Evolutionary conservation across 1,140 invertebrate species (phyloP), one percentile per base, ranked within the genome.

Genomic region (Caenorhabditis remanei): DNA sequence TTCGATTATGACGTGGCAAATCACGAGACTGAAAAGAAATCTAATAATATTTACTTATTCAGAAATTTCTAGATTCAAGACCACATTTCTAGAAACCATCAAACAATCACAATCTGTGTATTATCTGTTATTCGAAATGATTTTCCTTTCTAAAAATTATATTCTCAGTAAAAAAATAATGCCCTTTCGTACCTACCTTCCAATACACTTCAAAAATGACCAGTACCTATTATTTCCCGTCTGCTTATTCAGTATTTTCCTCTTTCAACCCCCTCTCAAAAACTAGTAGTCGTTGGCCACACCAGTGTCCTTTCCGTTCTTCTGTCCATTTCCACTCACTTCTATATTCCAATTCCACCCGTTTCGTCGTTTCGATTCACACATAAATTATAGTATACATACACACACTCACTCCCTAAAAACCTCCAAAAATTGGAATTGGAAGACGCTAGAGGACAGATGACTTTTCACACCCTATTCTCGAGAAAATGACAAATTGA

Each of bases 311-410:
- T 71, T 71, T 71, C 65, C 65, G 65, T 71, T 71, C 65, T 46
- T 71, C 40, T 71, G 40, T 46, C 65, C 40, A 71, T 46, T 71
- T 71, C 41, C 65, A 24, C 40, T 24, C 71, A 75, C 46, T 50
- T 40, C 16, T n/a, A 46, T 24, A 24, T n/a, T 50, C 53, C 71
- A 13, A 46, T 79, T 43, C 71, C 4, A 16, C 19, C 65, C 43
- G 40, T 71, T 46, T 71, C 65, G 65, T n/a, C 41, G 40, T 16
- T 46, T 24, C 71, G 71, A 79, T 79, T 79, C 71, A 79, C 71
- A 79, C 71, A 79, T 79, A 79, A 79, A 79, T 79, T 79, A 79
- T 79, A 53, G 71, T 50, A 79, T 79, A 50, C 46, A 50, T 14
- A 21, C 46, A 32, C 24, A n/a, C 13, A n/a, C 19, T 21, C 11